Evolutionary conservation across 35 echinoderm and acorn worm genomes (phyloP), one percentile per base, ranked within the genome.

Genomic region (Patiria miniata): DNA sequence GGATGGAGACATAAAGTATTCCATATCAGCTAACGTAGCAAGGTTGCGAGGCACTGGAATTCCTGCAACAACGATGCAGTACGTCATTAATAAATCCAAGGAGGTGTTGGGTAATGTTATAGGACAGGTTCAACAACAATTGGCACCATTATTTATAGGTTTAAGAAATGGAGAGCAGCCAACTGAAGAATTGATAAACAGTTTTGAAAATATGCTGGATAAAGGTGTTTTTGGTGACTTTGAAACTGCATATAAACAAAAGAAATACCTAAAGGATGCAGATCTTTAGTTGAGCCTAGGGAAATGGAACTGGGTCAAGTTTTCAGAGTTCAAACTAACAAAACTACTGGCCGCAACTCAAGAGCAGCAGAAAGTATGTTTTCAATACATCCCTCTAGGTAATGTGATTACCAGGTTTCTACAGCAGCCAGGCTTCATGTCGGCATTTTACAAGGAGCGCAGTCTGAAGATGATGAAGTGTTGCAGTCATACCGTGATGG

Each of bases 351-450:
- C 2, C 78, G 50, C 7, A 37, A 47, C 39, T 57, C 89, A 91
- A 29, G 34, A 81, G 6, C 69, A 91, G 28, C 28, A 51, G 12
- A 54, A 40, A 12, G 65, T 88, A 39, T 83, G 85, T 44, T 93
- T 88, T 36, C 86, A 93, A 73, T 88, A 93, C 77, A 59, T 88
- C 12, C 91, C 91, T 39, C 51, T 93, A 8, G 0, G 60, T 52
- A 37, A 83, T 78, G 52, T 78, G 52, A 47, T 93, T 16, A 58
- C 78, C 78, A 87, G 44, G 33, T 79, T 58, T 28, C 78, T 93
- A 51, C 79, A 93, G 39, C 91, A 88, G n/a, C 91, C 91, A 87
- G 90, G 90, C 33, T 65, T 81, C 37, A 92, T 92, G 90, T 57
- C 10, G 81, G 84, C 61, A 34, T 93, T 65, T 37, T 83, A 22